Evolutionary conservation across 2,113 vertebrate genomes (phyloP), one percentile per base, ranked within the genome.

Genomic region (Tyrannus savana): DNA sequence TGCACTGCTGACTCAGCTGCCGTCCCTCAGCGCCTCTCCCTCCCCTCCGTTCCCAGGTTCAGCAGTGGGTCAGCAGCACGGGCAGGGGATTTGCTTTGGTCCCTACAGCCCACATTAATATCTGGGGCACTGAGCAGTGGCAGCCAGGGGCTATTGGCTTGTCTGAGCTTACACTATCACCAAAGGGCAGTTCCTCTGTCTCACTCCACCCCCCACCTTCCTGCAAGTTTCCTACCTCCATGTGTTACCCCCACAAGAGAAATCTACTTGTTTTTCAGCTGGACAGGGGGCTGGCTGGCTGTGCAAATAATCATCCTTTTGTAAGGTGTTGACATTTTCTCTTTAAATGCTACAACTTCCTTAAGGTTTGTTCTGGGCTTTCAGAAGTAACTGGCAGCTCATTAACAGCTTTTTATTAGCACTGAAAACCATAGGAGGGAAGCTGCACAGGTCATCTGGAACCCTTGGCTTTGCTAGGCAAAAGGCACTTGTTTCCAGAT

Each of bases 41-140:
- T 75, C 6, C 27, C 21, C 33, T 37, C 3, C 1, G 15, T 27
- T 68, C 31, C 78, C 13, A 30, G 49, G 49, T 13, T 62, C 53
- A 37, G 50, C 3, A 0, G 28, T 2, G 3, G 52, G 31, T 16
- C 9, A 4, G 49, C 12, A 8, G 44, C 64, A 47, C 0, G 0
- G 27, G 14, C 59, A 46, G 50, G n/a, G 18, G 9, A 2, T 42
- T 75, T 44, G 30, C 82, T 55, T 12, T 7, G 11, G 39, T 63
- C 28, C 6, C 53, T 59, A 22, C 41, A 46, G 63, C 58, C 60
- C 25, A 27, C 30, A 2, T 35, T 2, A 22, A 11, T 28, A 16
- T 42, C 12, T 56, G 56, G 62, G 52, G 63, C 41, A 22, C 23
- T 24, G 22, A 39, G 18, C 0, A 0, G 14, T 5, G 2, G 21